Percentiles rank a stretch among this genome's conserved stretches.
These are phyloP conservation scores for Drosophila leontia DNA, from an alignment of 1,140 invertebrate species.

Conservation along the genomic window DNA sequence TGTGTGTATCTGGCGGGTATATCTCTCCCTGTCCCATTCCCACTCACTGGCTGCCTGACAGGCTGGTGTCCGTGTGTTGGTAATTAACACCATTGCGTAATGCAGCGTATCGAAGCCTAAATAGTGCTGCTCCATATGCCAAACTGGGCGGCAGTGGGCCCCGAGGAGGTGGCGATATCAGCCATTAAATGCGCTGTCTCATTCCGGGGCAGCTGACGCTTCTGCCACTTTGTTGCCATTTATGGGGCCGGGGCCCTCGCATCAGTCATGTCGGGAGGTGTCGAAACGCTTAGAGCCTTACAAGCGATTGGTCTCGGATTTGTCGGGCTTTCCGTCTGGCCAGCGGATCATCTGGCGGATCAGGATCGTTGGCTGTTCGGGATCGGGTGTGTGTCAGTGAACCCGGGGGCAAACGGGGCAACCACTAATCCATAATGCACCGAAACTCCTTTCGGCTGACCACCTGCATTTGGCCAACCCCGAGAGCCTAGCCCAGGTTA, in stretches of 20 bases:
- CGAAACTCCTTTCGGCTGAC: conserved; percentile 34
- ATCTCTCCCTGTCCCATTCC: conserved; percentile 22
- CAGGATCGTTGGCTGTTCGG: conserved; percentile 18
- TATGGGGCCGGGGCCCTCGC: conserved; percentile 23
- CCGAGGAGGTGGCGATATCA: conserved; percentile 42
- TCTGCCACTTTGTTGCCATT: conserved; percentile 57
- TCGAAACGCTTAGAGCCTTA: conserved; percentile 64
- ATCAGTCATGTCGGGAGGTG: conserved; percentile 52
- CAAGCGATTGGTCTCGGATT: conserved; percentile 54
- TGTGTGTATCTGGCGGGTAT: conserved; percentile 28
- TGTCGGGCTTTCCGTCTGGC: conserved; percentile 58
- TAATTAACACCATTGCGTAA: conserved; percentile 85
- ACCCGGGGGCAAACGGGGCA: conserved; percentile 33
- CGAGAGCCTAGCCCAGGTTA: conserved; percentile 66
- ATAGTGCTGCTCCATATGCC: conserved; percentile 83
- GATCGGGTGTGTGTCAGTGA: conserved; percentile 57
- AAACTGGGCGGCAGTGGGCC: conserved; percentile 39
- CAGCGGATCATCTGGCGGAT: conserved; percentile 25
- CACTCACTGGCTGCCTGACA: conserved; percentile 5
- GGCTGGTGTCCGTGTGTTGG: conserved; percentile 62
- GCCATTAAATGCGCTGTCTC: conserved; percentile 40
- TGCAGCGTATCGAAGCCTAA: conserved; percentile 84
- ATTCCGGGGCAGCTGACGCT: conserved; percentile 21
- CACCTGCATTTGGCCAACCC: conserved; percentile 66
- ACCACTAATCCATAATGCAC: conserved; percentile 69